Evolutionary conservation across 2,113 vertebrate genomes (phyloP), one percentile per base, ranked within the genome.

Genomic region (Columba janthina): DNA sequence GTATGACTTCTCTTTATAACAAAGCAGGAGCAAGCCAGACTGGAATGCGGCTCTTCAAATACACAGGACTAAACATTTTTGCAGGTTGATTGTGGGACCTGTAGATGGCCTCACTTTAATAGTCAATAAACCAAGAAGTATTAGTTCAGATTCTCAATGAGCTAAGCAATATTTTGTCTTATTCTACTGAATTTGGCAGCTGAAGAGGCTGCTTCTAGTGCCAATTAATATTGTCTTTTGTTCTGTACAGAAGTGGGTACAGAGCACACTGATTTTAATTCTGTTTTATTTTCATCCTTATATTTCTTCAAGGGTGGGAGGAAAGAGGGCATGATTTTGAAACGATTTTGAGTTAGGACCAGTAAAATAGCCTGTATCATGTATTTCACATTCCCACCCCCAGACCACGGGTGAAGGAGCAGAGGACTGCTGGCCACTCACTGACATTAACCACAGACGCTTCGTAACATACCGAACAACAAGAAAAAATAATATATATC

Each of bases 41-140:
- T 65, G 79, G 57, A 94, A 90, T 36, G 48, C 53, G 75, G 44
- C 26, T 83, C 73, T 85, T 90, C 88, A 65, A 32, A 56, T n/a
- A 71, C 0, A 4, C 38, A 79, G 34, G 53, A 71, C 74, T 88
- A 60, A 75, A 89, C n/a, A 80, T 77, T 93, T 93, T 61, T 92
- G 78, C 85, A 96, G 82, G 72, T 81, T 90, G 93, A 81, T 78
- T 74, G 73, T 40, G 46, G 61, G 61, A 89, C 85, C 85, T 91
- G 93, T 91, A 96, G 90, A 76, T 90, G 93, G 74, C 93, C 91
- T 91, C 91, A 88, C 88, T 90, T 94, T 88, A 96, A 97, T 71
- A 97, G 92, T 67, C 88, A 95, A 66, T 83, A 95, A 94, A 75
- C 42, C 44, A 76, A 89, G 31, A 90, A 74, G 42, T 81, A 77